Percentiles rank a stretch among this genome's conserved stretches.
These are phyloP conservation scores for Poecilus cupreus DNA, from an alignment of 2,888 invertebrate genomes.

Conservation along the genomic window DNA sequence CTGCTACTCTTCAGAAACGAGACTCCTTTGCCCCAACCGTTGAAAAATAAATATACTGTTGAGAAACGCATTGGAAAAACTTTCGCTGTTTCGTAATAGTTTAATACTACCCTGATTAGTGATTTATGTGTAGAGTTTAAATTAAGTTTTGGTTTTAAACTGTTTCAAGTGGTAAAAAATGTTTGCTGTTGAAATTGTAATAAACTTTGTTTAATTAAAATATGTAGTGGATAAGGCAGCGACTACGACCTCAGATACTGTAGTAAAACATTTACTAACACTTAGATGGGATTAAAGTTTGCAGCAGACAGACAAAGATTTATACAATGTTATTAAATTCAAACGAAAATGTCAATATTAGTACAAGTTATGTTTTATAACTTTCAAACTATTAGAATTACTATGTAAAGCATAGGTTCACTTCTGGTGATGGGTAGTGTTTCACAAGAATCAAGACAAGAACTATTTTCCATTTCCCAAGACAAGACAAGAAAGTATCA, in stretches of 20 bases:
- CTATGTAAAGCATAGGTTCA: no score
- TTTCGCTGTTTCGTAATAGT: neutral
- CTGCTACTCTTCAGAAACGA: no score
- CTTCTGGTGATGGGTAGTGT: no score
- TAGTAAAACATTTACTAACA: neutral
- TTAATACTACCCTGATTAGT: conserved; percentile 1
- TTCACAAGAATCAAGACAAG: no score
- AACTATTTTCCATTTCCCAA: no score
- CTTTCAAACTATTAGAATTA: neutral
- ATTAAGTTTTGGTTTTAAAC: neutral
- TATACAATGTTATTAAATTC: neutral
- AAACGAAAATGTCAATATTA: neutral
- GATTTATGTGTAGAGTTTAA: neutral
- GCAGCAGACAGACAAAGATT: neutral
- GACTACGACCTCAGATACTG: neutral
- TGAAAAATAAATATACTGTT: no score
- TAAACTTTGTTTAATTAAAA: conserved; percentile 9
- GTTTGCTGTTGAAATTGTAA: neutral
- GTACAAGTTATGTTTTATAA: neutral
- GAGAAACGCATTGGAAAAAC: no score
- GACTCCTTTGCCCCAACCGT: no score
- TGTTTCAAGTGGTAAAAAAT: neutral
- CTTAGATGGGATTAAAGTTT: neutral
- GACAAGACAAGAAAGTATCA: no score
- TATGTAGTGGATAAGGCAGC: neutral